Evolutionary conservation across 2,888 invertebrate genomes (phyloP), one percentile per base, ranked within the genome.

Genomic region (Tineola bisselliella): DNA sequence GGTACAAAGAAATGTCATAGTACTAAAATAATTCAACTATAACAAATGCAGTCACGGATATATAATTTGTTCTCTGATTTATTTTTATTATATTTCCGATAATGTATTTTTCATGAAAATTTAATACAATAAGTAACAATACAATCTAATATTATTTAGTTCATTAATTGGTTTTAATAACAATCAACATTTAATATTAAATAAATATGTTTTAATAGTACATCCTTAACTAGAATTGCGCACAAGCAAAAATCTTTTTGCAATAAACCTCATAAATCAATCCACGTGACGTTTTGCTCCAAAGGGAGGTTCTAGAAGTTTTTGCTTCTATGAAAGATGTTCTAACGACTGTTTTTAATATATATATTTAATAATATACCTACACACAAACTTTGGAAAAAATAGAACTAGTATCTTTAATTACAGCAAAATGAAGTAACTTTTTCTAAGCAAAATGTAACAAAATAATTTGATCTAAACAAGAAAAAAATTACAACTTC

Each of bases 241-340:
- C 10, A 18, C 48, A 17, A 44, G 33, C 43, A 43, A 38, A 59
- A 44, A 38, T 44, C 44, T 63, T 62, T 63, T 63, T 62, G 11
- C 15, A 15, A 8, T 6, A 6, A 11, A 62, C 65, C 62, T 62
- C 70, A 72, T 73, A 72, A 72, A 74, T 74, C 72, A 74, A 72
- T 71, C 64, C 10, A 15, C 15, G 63, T 38, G 67, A 65, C 59
- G n/a, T 44, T 43, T 44, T 12, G 68, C 68, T 67, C 68, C 68
- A 66, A 68, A 66, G 63, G 64, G 66, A 65, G 63, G 65, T 66
- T 66, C 63, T n/a, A 17, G 66, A 73, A 72, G 61, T 70, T 74
- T 74, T 74, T 72, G 68, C 61, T 66, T 62, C 56, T 65, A 48
- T 48, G 48, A 48, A 38, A 12, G 38, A 38, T 38, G 38, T 38